Evolutionary conservation across 2,888 invertebrate genomes (phyloP), one percentile per base, ranked within the genome.

Genomic region (Thymelicus sylvestris): DNA sequence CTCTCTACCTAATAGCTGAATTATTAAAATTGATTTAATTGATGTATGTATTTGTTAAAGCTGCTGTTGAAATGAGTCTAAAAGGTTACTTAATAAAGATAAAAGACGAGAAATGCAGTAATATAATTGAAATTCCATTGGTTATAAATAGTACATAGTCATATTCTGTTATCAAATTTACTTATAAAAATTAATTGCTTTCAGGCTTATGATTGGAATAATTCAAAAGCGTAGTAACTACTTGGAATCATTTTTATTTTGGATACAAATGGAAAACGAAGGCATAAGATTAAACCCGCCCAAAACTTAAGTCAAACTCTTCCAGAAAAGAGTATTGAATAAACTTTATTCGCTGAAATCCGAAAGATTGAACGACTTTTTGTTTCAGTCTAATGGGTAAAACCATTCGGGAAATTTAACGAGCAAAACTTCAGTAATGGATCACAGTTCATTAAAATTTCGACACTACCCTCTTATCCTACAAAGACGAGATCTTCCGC

Each of bases 381-480:
- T 50, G 48, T 64, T 44, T 63, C 48, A 57, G 47, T 13, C 57
- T 59, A 59, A 69, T 38, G 57, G 48, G 6, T 50, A 39, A 39
- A 50, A 52, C 47, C 57, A 38, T 63, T 66, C 31, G 31, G n/a
- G 24, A 52, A 50, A 64, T 59, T 59, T 69, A 48, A 59, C 57
- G 48, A 55, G 55, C 57, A 41, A 19, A 55, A 70, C 50, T 65
- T 70, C 31, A 59, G 39, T 64, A 64, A 60, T n/a, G 31, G 64
- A 19, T 69, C 60, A 50, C 63, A 47, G 68, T 63, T 63, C 31
- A 60, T 65, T 70, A 60, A 70, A 48, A 70, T 60, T 64, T 60
- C 44, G 48, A 41, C 64, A 60, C 59, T 55, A 38, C 10, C 19
- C 19, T 60, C 63, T 63, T 63, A 62, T 61, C 52, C 13, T n/a